Base-by-base conservation (phyloP, 2,797 vertebrate genomes). In the Ptychobarbus kaznakovi region DNA sequence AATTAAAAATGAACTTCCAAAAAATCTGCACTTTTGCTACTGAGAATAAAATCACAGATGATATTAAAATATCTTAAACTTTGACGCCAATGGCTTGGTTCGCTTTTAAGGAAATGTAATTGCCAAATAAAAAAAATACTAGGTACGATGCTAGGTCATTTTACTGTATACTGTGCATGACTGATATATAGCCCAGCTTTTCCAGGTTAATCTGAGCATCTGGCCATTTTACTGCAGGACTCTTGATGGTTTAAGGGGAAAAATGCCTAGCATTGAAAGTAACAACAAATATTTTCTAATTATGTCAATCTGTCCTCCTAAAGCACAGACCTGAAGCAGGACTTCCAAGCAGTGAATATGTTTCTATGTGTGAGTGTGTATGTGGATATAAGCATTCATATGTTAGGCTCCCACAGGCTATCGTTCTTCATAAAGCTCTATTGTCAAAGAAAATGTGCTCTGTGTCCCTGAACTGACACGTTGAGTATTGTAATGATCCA, bases 381-480 rank as follows among this genome's bases (percentile, higher is more conserved):
- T 51, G 63, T 22, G 7, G 12, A 38, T 56, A 42, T 61, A 61
- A 63, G 40, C 20, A 66, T 40, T 66, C 22, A 74, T 40, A 75
- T 51, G 32, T 76, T 76, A 22, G 56, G 74, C 74, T 69, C 51
- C 51, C 25, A 70, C 83, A 46, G 63, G 65, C 49, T 40, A 79
- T 79, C 9, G 38, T 84, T 84, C 75, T 84, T 84, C 75, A 84
- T 70, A 70, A 84, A 46, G n/a, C 40, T 44, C 66, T 66, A 79
- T 16, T 84, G 75, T 74, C 58, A 74, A 49, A 68, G 28, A 73
- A 32, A 66, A 74, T 80, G 56, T 75, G 78, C 70, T 63, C 32
- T 38, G 38, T 40, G 80, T 49, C 63, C 63, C 28, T 78, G 63
- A 82, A 61, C 40, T 80, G 49, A 58, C 10, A 58, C 2, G 44